Conservation (phyloP, 2,797 vertebrate genomes). For the Peromyscus melanophrys region DNA sequence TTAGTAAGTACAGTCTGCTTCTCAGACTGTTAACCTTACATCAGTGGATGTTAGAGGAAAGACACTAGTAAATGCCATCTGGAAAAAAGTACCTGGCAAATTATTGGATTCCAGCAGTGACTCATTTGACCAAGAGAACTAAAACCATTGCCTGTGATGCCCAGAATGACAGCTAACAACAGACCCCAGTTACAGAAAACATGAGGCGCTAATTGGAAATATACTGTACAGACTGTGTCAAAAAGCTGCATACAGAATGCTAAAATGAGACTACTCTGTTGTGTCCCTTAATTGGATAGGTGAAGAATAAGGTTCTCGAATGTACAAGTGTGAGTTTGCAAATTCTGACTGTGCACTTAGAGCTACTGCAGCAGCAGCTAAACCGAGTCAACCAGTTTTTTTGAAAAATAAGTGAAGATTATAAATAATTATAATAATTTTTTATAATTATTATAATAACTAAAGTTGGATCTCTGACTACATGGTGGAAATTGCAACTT, state of each 20-base stretch:
- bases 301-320: constrained; percentile 94
- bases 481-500: neutral
- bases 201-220: constrained; percentile 97
- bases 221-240: constrained; percentile 98
- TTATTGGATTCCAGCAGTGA: neutral
- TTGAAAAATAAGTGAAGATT: constrained; percentile 97
- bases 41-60: neutral
- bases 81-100: neutral
- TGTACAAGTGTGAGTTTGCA: constrained; percentile 96
- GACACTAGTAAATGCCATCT: neutral
- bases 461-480: constrained; percentile 79
- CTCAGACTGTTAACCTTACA: neutral
- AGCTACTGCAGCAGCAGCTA: constrained; percentile 96
- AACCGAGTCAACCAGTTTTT: constrained; percentile 97
- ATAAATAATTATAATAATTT: too few species aligned
- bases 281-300: constrained; percentile 98
- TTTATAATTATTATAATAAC: too few species aligned
- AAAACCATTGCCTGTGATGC: neutral
- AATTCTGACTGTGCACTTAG: constrained; percentile 98
- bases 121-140: neutral
- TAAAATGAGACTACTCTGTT: constrained; percentile 98
- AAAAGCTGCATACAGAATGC: constrained; percentile 97
- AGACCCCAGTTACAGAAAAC: constrained; percentile 96
- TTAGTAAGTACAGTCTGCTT: neutral
- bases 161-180: constrained; percentile 93